A percentile compares a stretch with the other conserved stretches of the same genome.
phyloP scores from a whole-genome alignment of 2,888 invertebrate genomes.

The Hyalella azteca region DNA sequence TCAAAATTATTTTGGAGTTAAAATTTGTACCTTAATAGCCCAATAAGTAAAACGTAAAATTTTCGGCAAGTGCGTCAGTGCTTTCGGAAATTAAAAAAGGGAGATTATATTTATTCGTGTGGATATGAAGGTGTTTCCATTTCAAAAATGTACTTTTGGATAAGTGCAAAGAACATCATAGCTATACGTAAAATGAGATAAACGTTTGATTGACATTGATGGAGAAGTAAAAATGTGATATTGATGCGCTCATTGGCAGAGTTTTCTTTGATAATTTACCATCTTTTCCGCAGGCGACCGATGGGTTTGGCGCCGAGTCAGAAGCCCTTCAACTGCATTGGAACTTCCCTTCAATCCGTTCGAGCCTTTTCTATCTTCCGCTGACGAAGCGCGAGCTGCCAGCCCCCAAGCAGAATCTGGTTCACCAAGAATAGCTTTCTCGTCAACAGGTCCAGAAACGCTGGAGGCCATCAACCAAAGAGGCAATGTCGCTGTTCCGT shows the following conservation, averaged over 20 bases:
- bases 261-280: background rate
- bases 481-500: background rate
- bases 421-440: background rate
- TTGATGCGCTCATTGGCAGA: background rate
- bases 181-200: too few species aligned
- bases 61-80: too few species aligned
- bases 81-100: too few species aligned
- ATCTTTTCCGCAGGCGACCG: background rate
- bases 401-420: background rate
- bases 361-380: background rate
- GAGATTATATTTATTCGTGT: too few species aligned
- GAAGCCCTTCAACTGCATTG: background rate
- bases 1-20: too few species aligned
- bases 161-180: too few species aligned
- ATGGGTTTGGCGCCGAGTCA: background rate
- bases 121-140: too few species aligned
- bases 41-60: too few species aligned
- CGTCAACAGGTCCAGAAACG: background rate
- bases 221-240: background rate
- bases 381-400: background rate
- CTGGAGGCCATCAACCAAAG: background rate
- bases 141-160: too few species aligned
- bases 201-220: background rate
- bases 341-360: conserved; percentile 15
- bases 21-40: too few species aligned